Percentiles rank a stretch among this genome's conserved stretches.
Conservation (phyloP, 2,113 vertebrate species). For the Empidonax traillii region DNA sequence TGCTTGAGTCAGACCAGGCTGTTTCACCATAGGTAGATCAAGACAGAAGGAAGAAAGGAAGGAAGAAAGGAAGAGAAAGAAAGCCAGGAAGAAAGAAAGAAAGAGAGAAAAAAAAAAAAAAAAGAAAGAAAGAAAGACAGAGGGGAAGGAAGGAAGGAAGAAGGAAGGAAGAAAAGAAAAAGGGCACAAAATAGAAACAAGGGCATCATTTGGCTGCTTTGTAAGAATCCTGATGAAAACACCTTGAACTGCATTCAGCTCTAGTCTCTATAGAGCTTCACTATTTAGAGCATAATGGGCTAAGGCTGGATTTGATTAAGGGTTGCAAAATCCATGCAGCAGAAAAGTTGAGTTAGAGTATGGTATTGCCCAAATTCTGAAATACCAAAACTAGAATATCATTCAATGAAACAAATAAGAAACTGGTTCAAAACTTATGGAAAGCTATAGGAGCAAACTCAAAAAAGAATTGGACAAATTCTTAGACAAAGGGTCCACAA, state of each 20-base stretch:
- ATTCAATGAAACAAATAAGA: neutral
- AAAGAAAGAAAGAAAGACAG: too few species aligned
- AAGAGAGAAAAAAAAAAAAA: too few species aligned
- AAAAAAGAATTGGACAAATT: neutral
- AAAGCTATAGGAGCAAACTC: neutral
- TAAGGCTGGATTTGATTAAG: neutral
- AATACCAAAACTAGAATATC: neutral
- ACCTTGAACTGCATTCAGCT: too few species aligned
- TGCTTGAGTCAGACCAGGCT: too few species aligned
- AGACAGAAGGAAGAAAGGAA: too few species aligned
- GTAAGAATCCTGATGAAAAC: too few species aligned
- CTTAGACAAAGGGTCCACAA: neutral
- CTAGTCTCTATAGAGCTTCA: neutral
- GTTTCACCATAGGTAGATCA: too few species aligned
- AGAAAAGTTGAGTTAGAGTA: neutral
- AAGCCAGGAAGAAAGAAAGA: too few species aligned
- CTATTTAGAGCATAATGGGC: neutral
- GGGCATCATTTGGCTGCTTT: neutral
- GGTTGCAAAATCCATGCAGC: neutral
- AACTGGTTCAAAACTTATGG: neutral
- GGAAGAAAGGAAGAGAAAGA: too few species aligned
- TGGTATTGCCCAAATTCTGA: neutral
- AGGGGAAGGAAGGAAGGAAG: too few species aligned
- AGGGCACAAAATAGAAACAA: too few species aligned
- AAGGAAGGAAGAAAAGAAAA: too few species aligned